Conservation (phyloP, 92 coral and sea anemone species). For the Virgularia gustaviana region DNA sequence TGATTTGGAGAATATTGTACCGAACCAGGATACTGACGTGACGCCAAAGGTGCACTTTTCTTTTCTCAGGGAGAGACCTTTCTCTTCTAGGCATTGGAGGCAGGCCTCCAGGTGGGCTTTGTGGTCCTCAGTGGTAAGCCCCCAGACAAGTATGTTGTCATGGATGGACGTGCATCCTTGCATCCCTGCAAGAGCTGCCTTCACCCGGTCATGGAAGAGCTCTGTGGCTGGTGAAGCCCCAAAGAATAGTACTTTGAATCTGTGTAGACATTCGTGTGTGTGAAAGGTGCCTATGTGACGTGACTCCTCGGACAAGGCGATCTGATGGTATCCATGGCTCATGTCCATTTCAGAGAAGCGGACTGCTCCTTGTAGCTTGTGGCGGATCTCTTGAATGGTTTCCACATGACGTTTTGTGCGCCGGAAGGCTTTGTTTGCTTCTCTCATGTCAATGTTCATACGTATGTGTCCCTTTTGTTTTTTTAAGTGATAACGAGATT, state of each 20-base stretch:
- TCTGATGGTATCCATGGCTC: constrained; percentile 28
- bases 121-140: background rate
- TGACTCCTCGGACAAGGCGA: constrained; percentile 6
- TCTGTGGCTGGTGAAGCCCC: too few species aligned
- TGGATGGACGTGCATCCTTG: constrained; percentile 28
- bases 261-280: constrained; percentile 27
- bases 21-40: constrained; percentile 34
- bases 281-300: constrained; percentile 17
- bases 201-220: constrained; percentile 34
- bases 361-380: constrained; percentile 19
- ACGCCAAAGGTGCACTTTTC: constrained; percentile 30
- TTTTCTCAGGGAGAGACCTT: background rate
- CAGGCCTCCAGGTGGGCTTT: constrained; percentile 19
- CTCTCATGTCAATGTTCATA: constrained; percentile 34
- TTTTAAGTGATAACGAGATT: constrained; percentile 42
- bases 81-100: constrained; percentile 7
- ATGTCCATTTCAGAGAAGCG: constrained; percentile 25
- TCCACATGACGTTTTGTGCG: constrained; percentile 34
- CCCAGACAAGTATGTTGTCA: constrained; percentile 32
- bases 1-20: constrained; percentile 18
- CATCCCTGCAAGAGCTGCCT: constrained; percentile 19
- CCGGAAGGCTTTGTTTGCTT: constrained; percentile 32
- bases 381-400: constrained; percentile 20
- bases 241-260: constrained; percentile 32
- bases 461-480: constrained; percentile 36